Evolutionary conservation across 2,113 vertebrate genomes (phyloP), one percentile per base, ranked within the genome.

Genomic region (Labrus mixtus): DNA sequence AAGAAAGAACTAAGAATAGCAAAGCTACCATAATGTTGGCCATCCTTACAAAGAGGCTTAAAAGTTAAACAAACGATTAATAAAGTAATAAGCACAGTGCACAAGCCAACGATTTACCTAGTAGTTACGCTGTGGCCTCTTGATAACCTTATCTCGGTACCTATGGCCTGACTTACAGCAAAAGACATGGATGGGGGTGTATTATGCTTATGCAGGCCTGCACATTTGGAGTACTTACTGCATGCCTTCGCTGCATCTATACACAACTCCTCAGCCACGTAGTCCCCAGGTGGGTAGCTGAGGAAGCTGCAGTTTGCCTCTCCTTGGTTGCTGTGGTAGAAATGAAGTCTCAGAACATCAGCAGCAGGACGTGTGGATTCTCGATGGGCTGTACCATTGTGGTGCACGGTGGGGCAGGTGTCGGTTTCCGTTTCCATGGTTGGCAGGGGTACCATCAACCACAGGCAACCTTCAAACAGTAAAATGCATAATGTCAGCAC

Each of bases 261-360:
- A 16, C 97, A 98, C 74, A 99, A 93, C 75, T 99, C 97, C 91
- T 99, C 97, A 1, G 96, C 95, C 79, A 96, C 87, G 76, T 98
- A 96, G 46, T 97, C 93, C 58, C 96, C 97, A 46, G 92, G 75
- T 68, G 96, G 94, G 92, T 95, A 97, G 6, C 86, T 90, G 68
- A 98, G 92, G 51, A 92, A 91, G 77, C 92, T 90, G 78, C 86
- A 25, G 90, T 94, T n/a, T 69, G 62, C 77, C 83, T 93, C 73
- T 66, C 86, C 95, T 75, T 94, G 93, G 64, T 68, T 70, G 76
- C 76, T 69, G 87, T 96, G 93, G 91, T 98, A 98, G 60, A 98
- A 95, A 75, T 95, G 95, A 63, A 98, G 93, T 67, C 93, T 95
- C 74, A 99, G 92, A 48, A 93, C 88, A 13, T 68, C 57, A 82